These are phyloP conservation scores for Karalla daura DNA, from an alignment of 2,797 vertebrate species.

Conservation along the genomic window DNA sequence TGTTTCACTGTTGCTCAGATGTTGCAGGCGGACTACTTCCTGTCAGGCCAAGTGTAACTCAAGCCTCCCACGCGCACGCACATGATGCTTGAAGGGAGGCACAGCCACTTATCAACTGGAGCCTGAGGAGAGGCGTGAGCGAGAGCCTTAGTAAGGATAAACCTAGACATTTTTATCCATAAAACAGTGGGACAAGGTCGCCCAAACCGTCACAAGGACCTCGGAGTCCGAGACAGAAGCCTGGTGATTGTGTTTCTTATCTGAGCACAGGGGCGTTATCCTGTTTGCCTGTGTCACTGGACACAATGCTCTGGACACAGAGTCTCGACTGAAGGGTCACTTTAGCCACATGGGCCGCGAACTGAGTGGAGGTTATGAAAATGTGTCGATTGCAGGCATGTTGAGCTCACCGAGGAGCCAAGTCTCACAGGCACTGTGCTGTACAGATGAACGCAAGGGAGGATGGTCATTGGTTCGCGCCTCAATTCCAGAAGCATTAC, in stretches of 20 bases:
- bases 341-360: constrained; percentile 18
- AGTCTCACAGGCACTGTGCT: constrained; percentile 15
- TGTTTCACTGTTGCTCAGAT: constrained; percentile 14
- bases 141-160: background rate
- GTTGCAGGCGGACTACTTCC: constrained; percentile 14
- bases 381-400: constrained; percentile 1
- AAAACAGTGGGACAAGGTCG: constrained; percentile 9
- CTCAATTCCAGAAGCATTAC: background rate
- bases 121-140: background rate
- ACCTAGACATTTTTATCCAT: background rate
- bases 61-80: background rate
- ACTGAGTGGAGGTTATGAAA: constrained; percentile 8
- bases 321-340: constrained; percentile 24
- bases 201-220: constrained; percentile 16
- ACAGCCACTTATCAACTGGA: constrained; percentile 1
- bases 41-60: background rate
- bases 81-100: background rate
- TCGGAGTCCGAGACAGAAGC: constrained; percentile 3
- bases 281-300: constrained; percentile 28
- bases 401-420: constrained; percentile 6
- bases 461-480: background rate
- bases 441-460: background rate
- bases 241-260: constrained; percentile 9
- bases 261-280: constrained; percentile 18
- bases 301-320: constrained; percentile 43